Conservation (phyloP, 2,113 vertebrate genomes). For the Bostrychus sinensis region DNA sequence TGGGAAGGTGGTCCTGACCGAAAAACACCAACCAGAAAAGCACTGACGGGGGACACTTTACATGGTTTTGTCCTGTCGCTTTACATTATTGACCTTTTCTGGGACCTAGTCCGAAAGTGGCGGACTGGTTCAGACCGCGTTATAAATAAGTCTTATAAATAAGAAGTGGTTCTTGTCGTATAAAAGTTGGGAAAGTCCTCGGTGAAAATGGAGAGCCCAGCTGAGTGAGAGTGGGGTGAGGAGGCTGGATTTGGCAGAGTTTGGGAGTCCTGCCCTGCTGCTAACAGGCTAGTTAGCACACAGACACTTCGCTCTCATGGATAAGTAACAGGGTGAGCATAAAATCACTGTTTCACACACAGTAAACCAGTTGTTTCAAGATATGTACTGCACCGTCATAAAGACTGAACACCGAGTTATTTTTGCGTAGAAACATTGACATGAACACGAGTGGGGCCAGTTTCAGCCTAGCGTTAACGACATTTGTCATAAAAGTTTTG, state of each 20-base stretch:
- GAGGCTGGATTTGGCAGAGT: constrained; percentile 74
- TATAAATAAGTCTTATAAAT: not conserved
- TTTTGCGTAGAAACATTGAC: constrained; percentile 15
- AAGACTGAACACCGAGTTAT: not conserved
- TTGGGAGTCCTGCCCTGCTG: constrained; percentile 67
- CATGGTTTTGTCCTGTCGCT: constrained; percentile 1
- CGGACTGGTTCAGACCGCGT: not conserved
- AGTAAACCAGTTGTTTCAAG: not conserved
- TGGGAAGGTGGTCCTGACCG: constrained; percentile 64
- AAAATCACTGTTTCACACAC: not conserved
- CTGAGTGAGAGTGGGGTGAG: constrained; percentile 79
- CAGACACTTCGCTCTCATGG: constrained; percentile 20
- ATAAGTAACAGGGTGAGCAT: constrained; percentile 54
- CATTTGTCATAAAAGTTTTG: not conserved
- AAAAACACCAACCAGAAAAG: constrained; percentile 68
- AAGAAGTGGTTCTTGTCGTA: not conserved
- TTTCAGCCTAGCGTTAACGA: not conserved
- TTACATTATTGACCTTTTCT: not conserved
- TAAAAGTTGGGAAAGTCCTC: constrained; percentile 55
- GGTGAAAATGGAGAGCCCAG: constrained; percentile 79
- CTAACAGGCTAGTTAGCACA: constrained; percentile 66
- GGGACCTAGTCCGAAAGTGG: not conserved
- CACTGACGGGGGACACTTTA: constrained; percentile 17
- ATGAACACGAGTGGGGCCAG: constrained; percentile 32
- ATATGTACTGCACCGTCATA: not conserved